Evolutionary conservation across 2,888 invertebrate genomes (phyloP).

Genomic region (Sarcophaga carnaria): DNA sequence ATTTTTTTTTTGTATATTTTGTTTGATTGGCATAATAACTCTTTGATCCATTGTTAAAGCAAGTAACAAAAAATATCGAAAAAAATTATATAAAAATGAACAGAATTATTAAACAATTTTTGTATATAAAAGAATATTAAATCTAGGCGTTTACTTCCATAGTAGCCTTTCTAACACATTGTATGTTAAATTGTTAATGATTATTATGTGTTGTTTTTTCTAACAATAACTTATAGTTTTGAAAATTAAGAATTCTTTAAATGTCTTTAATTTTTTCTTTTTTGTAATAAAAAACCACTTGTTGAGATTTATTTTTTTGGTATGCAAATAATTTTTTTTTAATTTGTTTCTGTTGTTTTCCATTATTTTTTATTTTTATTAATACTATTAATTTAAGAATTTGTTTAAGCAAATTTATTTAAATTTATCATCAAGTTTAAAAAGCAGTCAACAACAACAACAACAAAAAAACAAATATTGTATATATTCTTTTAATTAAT

Average conservation of each 20-base stretch:
- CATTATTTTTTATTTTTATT: too few relatives aligned
- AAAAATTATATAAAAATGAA: not conserved
- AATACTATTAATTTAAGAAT: not conserved
- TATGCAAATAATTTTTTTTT: slow-evolving; percentile 38
- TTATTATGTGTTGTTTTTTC: slow-evolving; percentile 17
- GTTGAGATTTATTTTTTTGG: slow-evolving; percentile 39
- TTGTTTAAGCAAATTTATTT: slow-evolving; percentile 48
- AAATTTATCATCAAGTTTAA: slow-evolving; percentile 31
- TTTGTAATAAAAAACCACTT: slow-evolving; percentile 20
- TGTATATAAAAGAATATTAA: slow-evolving; percentile 40
- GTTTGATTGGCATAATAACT: slow-evolving; percentile 49
- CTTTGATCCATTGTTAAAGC: slow-evolving; percentile 32
- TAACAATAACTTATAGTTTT: slow-evolving; percentile 33
- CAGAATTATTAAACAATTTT: slow-evolving; percentile 36
- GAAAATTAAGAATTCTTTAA: slow-evolving; percentile 20
- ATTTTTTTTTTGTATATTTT: not conserved
- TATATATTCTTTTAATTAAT: slow-evolving; percentile 44
- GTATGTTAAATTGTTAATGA: not conserved
- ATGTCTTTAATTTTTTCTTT: slow-evolving; percentile 2
- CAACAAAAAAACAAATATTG: slow-evolving; percentile 16
- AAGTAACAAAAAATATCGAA: not conserved
- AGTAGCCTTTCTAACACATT: not conserved
- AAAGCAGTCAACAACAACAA: not conserved
- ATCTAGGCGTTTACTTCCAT: slow-evolving; percentile 42
- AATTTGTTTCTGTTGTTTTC: not conserved